A percentile compares a stretch with the other conserved stretches of the same genome.
Evolutionary conservation across 2,888 invertebrate genomes (phyloP).

Genomic region (Odontomyia ornata): DNA sequence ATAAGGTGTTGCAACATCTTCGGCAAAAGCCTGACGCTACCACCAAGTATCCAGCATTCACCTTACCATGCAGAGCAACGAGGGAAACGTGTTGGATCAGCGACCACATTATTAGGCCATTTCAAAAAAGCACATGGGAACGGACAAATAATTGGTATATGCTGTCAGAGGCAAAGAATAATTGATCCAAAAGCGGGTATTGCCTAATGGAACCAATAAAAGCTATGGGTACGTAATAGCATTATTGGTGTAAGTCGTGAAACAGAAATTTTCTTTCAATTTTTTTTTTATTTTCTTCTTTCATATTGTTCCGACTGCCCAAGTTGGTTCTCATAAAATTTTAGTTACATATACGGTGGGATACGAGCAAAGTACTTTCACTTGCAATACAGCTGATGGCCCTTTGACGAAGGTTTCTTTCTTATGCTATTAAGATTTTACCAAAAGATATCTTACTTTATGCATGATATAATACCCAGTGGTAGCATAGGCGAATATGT

Average conservation of each 20-base stretch:
- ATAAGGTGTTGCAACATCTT: constrained; percentile 3
- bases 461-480: constrained; percentile 1
- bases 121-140: constrained; percentile 1
- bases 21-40: neutral
- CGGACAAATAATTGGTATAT: constrained; percentile 17
- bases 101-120: constrained; percentile 11
- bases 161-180: constrained; percentile 23
- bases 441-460: constrained; percentile 13
- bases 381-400: constrained; percentile 6
- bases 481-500: too few relatives aligned
- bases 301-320: neutral
- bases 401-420: constrained; percentile 25
- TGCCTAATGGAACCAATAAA: constrained; percentile 20
- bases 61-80: neutral
- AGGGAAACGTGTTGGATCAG: neutral
- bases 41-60: neutral
- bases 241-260: neutral
- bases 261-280: constrained; percentile 3
- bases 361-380: neutral
- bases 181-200: constrained; percentile 20
- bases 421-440: constrained; percentile 9
- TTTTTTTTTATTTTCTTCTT: too few relatives aligned
- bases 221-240: constrained; percentile 15
- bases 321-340: neutral
- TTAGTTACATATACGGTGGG: neutral